Evolutionary conservation across 2,113 vertebrate species (phyloP), one percentile per base, ranked within the genome.

Genomic region (Hippocampus mohnikei): DNA sequence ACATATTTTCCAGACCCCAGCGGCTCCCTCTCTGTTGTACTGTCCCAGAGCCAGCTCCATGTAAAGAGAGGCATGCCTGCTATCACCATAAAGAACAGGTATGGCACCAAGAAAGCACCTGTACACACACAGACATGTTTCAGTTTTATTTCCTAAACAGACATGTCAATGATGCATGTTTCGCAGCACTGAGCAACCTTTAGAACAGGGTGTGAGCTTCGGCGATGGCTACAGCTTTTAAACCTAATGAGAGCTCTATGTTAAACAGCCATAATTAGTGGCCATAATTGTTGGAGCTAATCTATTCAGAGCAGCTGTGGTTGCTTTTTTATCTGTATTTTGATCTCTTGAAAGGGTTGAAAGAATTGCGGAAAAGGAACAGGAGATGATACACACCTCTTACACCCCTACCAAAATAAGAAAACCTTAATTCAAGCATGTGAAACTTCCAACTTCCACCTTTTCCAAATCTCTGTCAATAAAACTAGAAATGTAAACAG

Each of bases 1-100:
- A 48, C 95, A 96, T 80, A 96, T 96, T 87, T 96, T 96, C 95
- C 95, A 96, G 72, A 96, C 93, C 0, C 95, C 94, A 0, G 94
- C 94, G 0, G 95, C 95, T 5, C 95, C 95, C 79, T 94, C 93
- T 56, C 94, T 89, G 86, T 95, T 95, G 81, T 95, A 96, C 74
- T 96, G 95, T 25, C 95, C 95, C 23, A 96, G 84, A 8, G 95
- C 95, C 81, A 96, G 87, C 84, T 96, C 95, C 95, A 96, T 96
- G 85, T 96, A 96, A 90, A 96, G 0, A 96, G 94, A 0, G 95
- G 95, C 94, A 94, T 95, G 5, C 95, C 95, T 0, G 94, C 94
- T 41, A 96, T 95, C 77, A 95, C 90, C 94, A 96, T 95, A 85
- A 96, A 95, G 83, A 96, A 91, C 75, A 96, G 67, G 79, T 96